Evolutionary conservation across 2,888 invertebrate genomes (phyloP), one percentile per base, ranked within the genome.

Genomic region (Nomada fucata): DNA sequence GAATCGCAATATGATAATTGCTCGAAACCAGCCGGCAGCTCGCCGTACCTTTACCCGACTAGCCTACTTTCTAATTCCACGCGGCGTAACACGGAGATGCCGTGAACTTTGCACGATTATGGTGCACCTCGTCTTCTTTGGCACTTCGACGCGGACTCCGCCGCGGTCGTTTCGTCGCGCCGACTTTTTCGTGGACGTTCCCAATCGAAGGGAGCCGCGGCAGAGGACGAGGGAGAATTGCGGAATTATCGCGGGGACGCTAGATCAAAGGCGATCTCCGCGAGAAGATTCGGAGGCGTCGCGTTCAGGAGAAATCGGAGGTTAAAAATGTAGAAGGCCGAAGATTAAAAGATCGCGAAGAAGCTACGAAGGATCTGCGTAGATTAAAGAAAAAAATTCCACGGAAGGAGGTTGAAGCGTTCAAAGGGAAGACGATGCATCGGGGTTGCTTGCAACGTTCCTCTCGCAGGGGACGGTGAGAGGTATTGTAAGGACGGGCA

Each of bases 21-120:
- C 69, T 61, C 50, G 63, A 64, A 76, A 69, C 59, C 64, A 57
- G 47, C 23, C 61, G 47, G 61, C 13, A 23, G 74, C 47, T 64
- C 52, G 55, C 29, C 29, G 69, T 52, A 13, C 70, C 57, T 78
- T 57, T 68, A 76, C 65, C 57, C 86, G 69, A 71, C 69, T 83
- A 87, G 77, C 76, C 88, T 79, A 88, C 87, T 87, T 87, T 88
- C 88, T 86, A 86, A 85, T 79, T 64, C 71, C 77, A 23, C 73
- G 63, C 44, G 65, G 69, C 52, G 53, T 36, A 59, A 53, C 55
- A 60, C 57, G 53, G 61, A 53, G 69, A 65, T 61, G 59, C 69
- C 68, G 63, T 84, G 60, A 79, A 86, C 63, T 74, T 71, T 73
- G 26, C 53, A 52, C n/a, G 60, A 2, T 29, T 47, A n/a, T 36